phyloP scores from a whole-genome alignment of 2,113 vertebrate species.

The Labeo rohita region DNA sequence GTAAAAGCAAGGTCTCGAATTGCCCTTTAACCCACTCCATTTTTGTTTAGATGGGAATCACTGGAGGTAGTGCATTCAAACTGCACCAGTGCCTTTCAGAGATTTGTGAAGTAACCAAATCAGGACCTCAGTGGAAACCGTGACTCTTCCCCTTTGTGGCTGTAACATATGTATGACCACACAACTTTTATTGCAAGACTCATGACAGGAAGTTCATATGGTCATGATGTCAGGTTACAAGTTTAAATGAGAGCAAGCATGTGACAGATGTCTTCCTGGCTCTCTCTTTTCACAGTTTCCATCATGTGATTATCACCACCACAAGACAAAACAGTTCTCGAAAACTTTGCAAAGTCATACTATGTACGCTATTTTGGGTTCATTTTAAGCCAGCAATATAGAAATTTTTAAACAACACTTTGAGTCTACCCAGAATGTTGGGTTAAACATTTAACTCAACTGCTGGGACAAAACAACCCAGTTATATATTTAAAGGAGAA shows the following conservation, averaged over 20 bases:
- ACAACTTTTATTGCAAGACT: not conserved
- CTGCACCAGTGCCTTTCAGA: not conserved
- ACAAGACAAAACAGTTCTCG: not conserved
- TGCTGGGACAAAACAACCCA: too few species aligned
- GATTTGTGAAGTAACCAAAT: not conserved
- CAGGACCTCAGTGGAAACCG: not conserved
- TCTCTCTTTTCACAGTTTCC: not conserved
- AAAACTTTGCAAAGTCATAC: conserved; percentile 43
- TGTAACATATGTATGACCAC: conserved; percentile 2
- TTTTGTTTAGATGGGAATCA: not conserved
- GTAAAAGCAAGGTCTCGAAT: not conserved
- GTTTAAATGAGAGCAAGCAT: not conserved
- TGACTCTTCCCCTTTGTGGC: not conserved
- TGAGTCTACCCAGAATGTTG: too few species aligned
- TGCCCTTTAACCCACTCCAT: not conserved
- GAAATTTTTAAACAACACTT: too few species aligned
- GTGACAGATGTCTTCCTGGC: not conserved
- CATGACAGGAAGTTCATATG: conserved; percentile 19
- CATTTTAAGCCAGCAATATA: too few species aligned
- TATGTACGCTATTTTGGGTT: too few species aligned
- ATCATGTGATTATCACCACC: not conserved
- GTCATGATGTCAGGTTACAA: conserved; percentile 21
- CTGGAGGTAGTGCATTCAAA: not conserved
- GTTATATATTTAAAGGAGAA: too few species aligned
- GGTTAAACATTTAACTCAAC: too few species aligned